A percentile compares a stretch with the other conserved stretches of the same genome.
Evolutionary conservation across 2,888 invertebrate genomes (phyloP).

Genomic region (Acrocyrtus sp.): DNA sequence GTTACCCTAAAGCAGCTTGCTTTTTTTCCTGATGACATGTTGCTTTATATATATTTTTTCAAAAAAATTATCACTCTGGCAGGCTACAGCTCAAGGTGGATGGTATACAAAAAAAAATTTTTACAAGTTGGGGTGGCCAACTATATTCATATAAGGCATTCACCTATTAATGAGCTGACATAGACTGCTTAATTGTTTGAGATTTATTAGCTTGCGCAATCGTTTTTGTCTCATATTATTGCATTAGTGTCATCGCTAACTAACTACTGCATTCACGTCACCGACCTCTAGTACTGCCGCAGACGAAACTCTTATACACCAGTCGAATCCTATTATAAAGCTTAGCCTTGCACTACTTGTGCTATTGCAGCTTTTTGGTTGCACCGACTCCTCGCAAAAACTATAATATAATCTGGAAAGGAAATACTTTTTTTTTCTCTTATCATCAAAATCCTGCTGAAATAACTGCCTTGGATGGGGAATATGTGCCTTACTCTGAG

Average conservation of each 20-base stretch:
- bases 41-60: neutral
- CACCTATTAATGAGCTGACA: neutral
- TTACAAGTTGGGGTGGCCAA: neutral
- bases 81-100: neutral
- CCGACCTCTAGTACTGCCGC: neutral
- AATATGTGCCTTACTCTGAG: too few species aligned
- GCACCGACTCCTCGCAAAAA: too few species aligned
- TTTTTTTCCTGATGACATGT: neutral
- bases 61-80: neutral
- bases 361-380: too few species aligned
- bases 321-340: too few species aligned
- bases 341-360: too few species aligned
- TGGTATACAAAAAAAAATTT: neutral
- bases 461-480: too few species aligned
- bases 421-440: neutral
- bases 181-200: neutral
- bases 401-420: neutral
- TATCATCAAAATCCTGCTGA: neutral
- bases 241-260: constrained; percentile 7
- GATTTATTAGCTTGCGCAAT: neutral
- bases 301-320: neutral
- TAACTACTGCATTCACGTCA: constrained; percentile 7
- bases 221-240: neutral
- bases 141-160: neutral
- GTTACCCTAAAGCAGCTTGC: too few species aligned